These are phyloP conservation scores for Microcebus jonahi DNA, from an alignment of 2,113 vertebrate genomes.

Conservation along the genomic window DNA sequence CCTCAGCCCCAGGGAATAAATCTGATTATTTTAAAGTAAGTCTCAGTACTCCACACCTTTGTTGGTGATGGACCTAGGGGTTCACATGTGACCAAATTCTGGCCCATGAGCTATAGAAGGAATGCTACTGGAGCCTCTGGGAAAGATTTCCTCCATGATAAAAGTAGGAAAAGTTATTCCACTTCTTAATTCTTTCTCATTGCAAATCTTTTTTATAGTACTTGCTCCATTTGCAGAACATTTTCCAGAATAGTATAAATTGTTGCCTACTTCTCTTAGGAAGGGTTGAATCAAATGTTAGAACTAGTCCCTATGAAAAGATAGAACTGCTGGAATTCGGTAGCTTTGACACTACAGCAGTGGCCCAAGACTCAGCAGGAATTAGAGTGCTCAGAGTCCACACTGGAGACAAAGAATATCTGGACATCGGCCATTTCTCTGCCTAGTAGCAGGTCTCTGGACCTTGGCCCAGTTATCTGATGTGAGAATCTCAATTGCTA, in stretches of 20 bases:
- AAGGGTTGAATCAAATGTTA: background rate
- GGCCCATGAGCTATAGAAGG: background rate
- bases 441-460: background rate
- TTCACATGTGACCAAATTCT: background rate
- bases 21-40: background rate
- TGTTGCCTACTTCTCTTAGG: background rate
- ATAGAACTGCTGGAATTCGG: background rate
- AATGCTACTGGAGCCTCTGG: background rate
- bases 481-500: constrained; percentile 10
- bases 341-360: background rate
- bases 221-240: background rate
- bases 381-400: background rate
- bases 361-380: background rate
- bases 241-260: background rate
- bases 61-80: background rate
- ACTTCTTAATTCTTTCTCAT: background rate
- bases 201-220: background rate
- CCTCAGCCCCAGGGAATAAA: background rate
- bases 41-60: background rate
- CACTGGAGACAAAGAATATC: background rate
- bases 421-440: background rate
- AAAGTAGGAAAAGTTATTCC: background rate
- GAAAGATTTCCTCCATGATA: background rate
- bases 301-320: background rate
- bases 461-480: constrained; percentile 45